Evolutionary conservation across 2,113 vertebrate genomes (phyloP), one percentile per base, ranked within the genome.

Genomic region (Ranitomeya imitator): DNA sequence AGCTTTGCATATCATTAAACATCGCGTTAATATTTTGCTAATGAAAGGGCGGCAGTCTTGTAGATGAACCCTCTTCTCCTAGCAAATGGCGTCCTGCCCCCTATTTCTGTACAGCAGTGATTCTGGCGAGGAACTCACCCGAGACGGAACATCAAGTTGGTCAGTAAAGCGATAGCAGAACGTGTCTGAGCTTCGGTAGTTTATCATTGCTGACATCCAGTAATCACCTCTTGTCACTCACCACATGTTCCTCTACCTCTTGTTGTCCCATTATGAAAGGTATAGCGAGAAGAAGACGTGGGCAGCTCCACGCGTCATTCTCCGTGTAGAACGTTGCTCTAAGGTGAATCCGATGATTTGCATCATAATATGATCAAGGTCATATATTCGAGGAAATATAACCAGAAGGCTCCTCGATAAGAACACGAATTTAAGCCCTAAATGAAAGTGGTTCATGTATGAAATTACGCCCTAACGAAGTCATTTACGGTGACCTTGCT

Each of bases 221-320:
- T 89, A 89, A 89, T 89, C 81, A 85, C 74, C 74, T 85, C 87
- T 84, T 89, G 87, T 89, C 87, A 89, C 82, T 89, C 82, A 85
- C 45, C 87, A 89, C 82, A 65, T 85, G 73, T 85, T 85, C 18
- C 87, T 71, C 63, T 21, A 77, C 82, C 59, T 89, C 61, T 79
- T 79, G 71, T 89, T 84, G 71, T 79, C 55, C 82, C 60, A 76
- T 65, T 61, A 65, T 65, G 71, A 76, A 83, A 65, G 52, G 69
- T 19, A 51, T 51, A 55, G 21, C 55, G 45, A 57, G 76, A 67
- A 89, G 61, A 31, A 18, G 85, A 65, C 51, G 55, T n/a, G 52
- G 63, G 57, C n/a, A n/a, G n/a, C n/a, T n/a, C n/a, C n/a, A n/a
- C n/a, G n/a, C n/a, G n/a, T n/a, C n/a, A n/a, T 31, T 82, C 26